Percentiles rank a stretch among this genome's conserved stretches.
These are phyloP conservation scores for Diloba caeruleocephala DNA, from an alignment of 2,888 invertebrate genomes.

Conservation along the genomic window DNA sequence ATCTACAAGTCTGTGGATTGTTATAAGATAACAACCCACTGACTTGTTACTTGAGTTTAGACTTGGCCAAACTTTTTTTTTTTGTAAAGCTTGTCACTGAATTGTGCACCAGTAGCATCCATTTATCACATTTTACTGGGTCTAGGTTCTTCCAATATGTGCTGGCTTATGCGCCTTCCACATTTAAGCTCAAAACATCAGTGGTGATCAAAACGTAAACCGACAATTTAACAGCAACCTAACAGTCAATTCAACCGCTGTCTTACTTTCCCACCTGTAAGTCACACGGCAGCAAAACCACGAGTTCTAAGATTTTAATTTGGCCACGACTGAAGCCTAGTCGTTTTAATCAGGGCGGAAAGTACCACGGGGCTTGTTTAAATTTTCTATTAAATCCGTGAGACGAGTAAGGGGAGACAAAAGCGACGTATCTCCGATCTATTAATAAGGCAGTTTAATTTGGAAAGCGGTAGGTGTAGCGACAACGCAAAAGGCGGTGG, in stretches of 20 bases:
- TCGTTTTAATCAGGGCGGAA: constrained; percentile 81
- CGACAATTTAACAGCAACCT: constrained; percentile 13
- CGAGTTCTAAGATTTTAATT: constrained; percentile 83
- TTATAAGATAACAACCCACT: too few relatives aligned
- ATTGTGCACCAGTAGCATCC: too few relatives aligned
- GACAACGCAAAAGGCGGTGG: constrained; percentile 54
- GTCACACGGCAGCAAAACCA: constrained; percentile 58
- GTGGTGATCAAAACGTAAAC: not conserved
- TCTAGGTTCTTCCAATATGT: too few relatives aligned
- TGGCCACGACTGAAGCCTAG: constrained; percentile 69
- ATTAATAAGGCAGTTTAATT: constrained; percentile 87
- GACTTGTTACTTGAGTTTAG: too few relatives aligned
- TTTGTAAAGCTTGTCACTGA: too few relatives aligned
- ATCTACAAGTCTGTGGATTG: too few relatives aligned
- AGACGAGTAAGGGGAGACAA: constrained; percentile 79
- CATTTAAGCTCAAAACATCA: too few relatives aligned
- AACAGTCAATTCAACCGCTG: constrained; percentile 21
- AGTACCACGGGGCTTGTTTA: constrained; percentile 76
- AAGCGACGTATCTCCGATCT: constrained; percentile 85
- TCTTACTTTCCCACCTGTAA: constrained; percentile 21
- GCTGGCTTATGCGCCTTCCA: too few relatives aligned
- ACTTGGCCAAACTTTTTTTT: too few relatives aligned
- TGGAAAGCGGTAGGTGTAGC: constrained; percentile 62
- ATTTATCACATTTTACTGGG: too few relatives aligned
- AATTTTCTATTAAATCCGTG: constrained; percentile 85